phyloP scores from a whole-genome alignment of 2,888 invertebrate genomes.

The Torymus tubicola region DNA sequence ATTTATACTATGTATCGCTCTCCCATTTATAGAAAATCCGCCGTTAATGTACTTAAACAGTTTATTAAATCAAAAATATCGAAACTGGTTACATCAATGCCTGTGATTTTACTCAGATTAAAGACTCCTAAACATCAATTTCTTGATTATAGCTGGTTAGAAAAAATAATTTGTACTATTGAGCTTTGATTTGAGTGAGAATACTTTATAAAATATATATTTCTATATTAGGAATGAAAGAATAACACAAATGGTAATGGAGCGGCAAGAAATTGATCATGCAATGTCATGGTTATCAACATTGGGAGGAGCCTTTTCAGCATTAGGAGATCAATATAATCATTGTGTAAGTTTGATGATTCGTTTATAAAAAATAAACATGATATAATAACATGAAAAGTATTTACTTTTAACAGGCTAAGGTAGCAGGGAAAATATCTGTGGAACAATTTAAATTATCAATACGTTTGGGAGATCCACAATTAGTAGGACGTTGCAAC shows the following conservation, averaged over 20 bases:
- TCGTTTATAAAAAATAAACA: background rate
- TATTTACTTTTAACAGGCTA: constrained; percentile 81
- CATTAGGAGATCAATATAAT: constrained; percentile 91
- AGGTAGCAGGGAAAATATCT: constrained; percentile 93
- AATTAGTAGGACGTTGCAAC: constrained; percentile 87
- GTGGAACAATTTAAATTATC: constrained; percentile 89
- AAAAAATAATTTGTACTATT: constrained; percentile 31
- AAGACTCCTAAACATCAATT: constrained; percentile 80
- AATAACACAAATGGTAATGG: constrained; percentile 78
- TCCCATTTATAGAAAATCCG: constrained; percentile 63
- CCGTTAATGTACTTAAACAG: constrained; percentile 48
- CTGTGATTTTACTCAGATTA: constrained; percentile 76
- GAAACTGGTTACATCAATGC: constrained; percentile 4
- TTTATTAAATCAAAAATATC: constrained; percentile 29
- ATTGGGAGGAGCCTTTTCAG: constrained; percentile 96
- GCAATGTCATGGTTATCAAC: constrained; percentile 97
- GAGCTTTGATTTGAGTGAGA: constrained; percentile 19
- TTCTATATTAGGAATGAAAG: constrained; percentile 77
- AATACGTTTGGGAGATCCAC: constrained; percentile 87
- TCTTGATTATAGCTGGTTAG: constrained; percentile 84
- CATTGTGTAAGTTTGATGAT: constrained; percentile 82
- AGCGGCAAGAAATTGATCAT: constrained; percentile 87
- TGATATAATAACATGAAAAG: constrained; percentile 34
- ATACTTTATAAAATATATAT: constrained; percentile 29
- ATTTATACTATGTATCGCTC: constrained; percentile 63